Base-by-base conservation (phyloP, 1,140 invertebrate genomes). In the Cherax destructor region DNA sequence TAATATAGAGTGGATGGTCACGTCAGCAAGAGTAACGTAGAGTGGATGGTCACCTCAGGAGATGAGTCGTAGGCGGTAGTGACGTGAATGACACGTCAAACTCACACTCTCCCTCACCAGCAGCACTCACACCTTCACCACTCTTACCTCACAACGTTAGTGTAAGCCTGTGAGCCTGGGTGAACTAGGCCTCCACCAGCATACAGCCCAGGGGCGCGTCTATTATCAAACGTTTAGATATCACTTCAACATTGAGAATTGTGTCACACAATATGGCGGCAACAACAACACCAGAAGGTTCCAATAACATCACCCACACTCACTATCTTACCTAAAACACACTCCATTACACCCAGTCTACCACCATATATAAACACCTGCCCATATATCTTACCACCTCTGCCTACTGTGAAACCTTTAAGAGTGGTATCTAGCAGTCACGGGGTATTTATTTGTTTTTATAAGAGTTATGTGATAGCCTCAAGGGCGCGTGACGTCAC, bases 191-290 rank as follows among this genome's bases (percentile, higher is more conserved):
- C 24, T 61, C 59, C 49, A 89, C 79, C 7, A 83, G 24, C 79
- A 83, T n/a, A 83, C 41, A 83, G 87, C 79, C 79, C 79, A 49
- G 16, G 69, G 80, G 65, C 87, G 83, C 16, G 47, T 76, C 24
- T 49, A 9, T 76, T 21, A 52, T 9, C 49, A 49, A 83, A 59
- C 30, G 47, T 59, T 89, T 24, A 47, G 49, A 52, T 89, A 83
- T 89, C 65, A 72, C 79, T 89, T 72, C 87, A 52, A 89, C 87
- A 89, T 89, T 52, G 79, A 89, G n/a, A 81, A 81, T 65, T 83
- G 61, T 89, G 87, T 89, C 87, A 89, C 87, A 89, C 87, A 89
- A 89, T 89, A 89, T 89, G 87, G 87, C 87, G 87, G 65, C 87
- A 89, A 89, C 65, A 83, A 83, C 87, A 89, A 89, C 87, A 89